Conservation (phyloP, 2,113 vertebrate genomes). For the Sinocyclocheilus grahami region DNA sequence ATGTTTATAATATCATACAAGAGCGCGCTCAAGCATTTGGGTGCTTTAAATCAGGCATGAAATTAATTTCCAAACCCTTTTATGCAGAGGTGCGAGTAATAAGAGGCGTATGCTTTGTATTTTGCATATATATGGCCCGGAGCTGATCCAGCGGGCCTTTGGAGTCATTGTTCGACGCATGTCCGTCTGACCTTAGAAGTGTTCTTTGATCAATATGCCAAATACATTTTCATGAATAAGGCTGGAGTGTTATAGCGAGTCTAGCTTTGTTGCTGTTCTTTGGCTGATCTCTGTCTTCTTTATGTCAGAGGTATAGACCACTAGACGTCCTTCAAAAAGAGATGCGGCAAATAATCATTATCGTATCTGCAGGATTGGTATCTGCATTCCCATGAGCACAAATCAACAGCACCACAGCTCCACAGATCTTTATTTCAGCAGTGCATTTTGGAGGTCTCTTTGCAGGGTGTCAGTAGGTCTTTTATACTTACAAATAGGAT, state of each 20-base stretch:
- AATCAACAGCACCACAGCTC: neutral
- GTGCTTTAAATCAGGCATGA: slow-evolving; percentile 74
- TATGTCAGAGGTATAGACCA: neutral
- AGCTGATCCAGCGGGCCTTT: slow-evolving; percentile 50
- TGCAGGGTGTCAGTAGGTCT: neutral
- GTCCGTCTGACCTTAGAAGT: slow-evolving; percentile 54
- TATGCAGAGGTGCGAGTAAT: slow-evolving; percentile 60
- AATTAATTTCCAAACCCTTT: slow-evolving; percentile 69
- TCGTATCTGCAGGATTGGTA: neutral
- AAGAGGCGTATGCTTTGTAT: slow-evolving; percentile 58
- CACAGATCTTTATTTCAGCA: neutral
- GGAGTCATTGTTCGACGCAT: slow-evolving; percentile 48
- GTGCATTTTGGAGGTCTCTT: neutral
- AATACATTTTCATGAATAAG: slow-evolving; percentile 33
- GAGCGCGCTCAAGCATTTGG: slow-evolving; percentile 59
- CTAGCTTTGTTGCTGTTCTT: neutral
- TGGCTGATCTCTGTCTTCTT: slow-evolving; percentile 10
- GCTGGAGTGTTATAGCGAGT: neutral
- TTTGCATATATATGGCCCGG: slow-evolving; percentile 54
- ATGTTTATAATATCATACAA: slow-evolving; percentile 69
- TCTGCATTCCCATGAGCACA: slow-evolving; percentile 1
- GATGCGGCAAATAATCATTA: neutral
- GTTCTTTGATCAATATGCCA: slow-evolving; percentile 44
- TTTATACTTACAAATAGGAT: neutral
- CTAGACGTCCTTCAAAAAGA: neutral